Evolutionary conservation across 2,888 invertebrate species (phyloP).

Genomic region (Standfussiana lucernea): DNA sequence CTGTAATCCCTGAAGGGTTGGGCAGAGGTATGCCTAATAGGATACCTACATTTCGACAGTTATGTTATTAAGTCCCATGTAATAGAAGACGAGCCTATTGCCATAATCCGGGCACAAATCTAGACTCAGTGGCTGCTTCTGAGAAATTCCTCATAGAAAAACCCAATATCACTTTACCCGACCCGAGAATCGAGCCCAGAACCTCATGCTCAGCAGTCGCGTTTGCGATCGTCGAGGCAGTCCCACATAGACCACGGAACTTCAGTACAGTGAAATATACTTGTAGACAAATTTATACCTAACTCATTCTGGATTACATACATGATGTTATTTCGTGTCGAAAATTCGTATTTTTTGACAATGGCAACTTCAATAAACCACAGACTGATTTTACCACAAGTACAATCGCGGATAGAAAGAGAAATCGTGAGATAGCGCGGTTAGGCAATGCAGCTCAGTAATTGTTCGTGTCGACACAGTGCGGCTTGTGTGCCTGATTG

Average conservation of each 20-base stretch:
- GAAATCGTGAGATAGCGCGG: slow-evolving; percentile 65
- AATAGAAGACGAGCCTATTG: not conserved
- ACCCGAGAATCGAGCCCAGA: not conserved
- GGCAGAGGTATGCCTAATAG: no score
- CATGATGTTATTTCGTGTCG: not conserved
- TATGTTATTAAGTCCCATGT: not conserved
- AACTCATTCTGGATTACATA: not conserved
- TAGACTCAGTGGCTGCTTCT: not conserved
- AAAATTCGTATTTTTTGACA: slow-evolving; percentile 4
- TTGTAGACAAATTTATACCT: not conserved
- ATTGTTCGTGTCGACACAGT: slow-evolving; percentile 58
- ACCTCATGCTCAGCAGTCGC: not conserved
- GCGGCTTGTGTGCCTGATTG: slow-evolving; percentile 49
- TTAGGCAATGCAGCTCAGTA: slow-evolving; percentile 60
- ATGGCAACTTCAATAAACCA: slow-evolving; percentile 34
- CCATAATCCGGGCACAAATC: not conserved
- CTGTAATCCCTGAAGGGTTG: no score
- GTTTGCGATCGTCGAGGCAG: not conserved
- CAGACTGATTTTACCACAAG: slow-evolving; percentile 18
- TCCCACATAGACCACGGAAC: not conserved
- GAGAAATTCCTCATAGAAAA: not conserved
- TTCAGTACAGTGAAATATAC: not conserved
- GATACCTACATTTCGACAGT: no score
- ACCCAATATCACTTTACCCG: not conserved
- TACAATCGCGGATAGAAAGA: slow-evolving; percentile 55